Percentiles rank a stretch among this genome's conserved stretches.
These are phyloP conservation scores for Planococcus citri DNA, from an alignment of 1,140 invertebrate species.

Conservation along the genomic window DNA sequence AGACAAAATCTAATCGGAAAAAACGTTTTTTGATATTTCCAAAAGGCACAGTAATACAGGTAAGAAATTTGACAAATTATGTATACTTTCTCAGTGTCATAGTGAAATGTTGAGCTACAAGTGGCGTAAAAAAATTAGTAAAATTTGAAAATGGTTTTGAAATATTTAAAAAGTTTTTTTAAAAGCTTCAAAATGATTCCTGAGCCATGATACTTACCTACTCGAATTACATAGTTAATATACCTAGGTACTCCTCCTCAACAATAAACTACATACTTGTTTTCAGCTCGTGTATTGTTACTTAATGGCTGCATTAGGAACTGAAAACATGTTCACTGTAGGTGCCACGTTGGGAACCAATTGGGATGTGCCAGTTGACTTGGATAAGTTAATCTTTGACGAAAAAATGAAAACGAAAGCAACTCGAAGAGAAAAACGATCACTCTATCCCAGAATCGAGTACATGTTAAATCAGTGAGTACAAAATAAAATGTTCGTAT, in stretches of 20 bases:
- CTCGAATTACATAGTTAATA: too few relatives aligned
- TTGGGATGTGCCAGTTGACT: constrained; percentile 49
- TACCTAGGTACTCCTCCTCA: too few relatives aligned
- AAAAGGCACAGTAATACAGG: constrained; percentile 5
- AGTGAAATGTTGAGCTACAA: too few relatives aligned
- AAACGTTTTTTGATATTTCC: constrained; percentile 11
- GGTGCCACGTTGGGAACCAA: constrained; percentile 59
- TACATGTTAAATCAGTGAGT: constrained; percentile 37
- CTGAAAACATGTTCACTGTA: constrained; percentile 47
- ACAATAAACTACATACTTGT: constrained; percentile 13
- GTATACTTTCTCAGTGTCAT: too few relatives aligned
- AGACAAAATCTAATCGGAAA: neutral
- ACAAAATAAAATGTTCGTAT: too few relatives aligned
- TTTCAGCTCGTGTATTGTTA: constrained; percentile 48
- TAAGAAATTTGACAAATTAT: too few relatives aligned
- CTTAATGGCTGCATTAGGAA: constrained; percentile 42
- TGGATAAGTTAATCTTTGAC: constrained; percentile 33
- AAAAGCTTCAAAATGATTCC: too few relatives aligned
- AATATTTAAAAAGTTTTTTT: too few relatives aligned
- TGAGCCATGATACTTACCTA: too few relatives aligned
- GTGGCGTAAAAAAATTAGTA: too few relatives aligned
- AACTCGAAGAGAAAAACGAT: constrained; percentile 31
- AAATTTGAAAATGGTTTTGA: too few relatives aligned
- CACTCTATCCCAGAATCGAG: constrained; percentile 37
- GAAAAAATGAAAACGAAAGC: constrained; percentile 30